Conservation (phyloP, 2,113 vertebrate genomes). For the Zosterops hypoxanthus region DNA sequence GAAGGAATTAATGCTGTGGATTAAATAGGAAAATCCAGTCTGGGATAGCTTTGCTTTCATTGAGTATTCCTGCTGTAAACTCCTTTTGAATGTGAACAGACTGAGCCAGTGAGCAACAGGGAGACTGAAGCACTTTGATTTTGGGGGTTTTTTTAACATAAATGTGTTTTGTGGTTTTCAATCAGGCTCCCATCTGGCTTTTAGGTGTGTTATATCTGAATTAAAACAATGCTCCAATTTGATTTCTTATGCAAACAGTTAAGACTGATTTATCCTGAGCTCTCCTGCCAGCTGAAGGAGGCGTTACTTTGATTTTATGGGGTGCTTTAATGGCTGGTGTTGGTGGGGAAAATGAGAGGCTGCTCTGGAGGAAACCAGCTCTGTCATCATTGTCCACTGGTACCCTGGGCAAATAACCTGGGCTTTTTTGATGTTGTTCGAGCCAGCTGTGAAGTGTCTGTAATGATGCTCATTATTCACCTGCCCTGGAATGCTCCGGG, state of each 20-base stretch:
- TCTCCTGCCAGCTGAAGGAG: background rate
- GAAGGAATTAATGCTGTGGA: background rate
- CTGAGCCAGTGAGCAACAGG: background rate
- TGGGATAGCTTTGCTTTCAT: background rate
- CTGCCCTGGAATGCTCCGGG: slow-evolving; percentile 3
- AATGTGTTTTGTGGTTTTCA: background rate
- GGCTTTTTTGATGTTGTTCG: slow-evolving; percentile 28
- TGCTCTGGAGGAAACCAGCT: background rate
- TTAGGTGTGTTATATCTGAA: background rate
- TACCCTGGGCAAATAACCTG: background rate
- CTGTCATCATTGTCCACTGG: background rate
- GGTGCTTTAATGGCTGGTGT: background rate
- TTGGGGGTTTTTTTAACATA: background rate
- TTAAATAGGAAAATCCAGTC: background rate
- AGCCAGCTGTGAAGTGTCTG: background rate
- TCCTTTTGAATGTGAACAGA: background rate
- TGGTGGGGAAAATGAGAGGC: slow-evolving; percentile 11
- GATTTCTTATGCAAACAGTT: background rate
- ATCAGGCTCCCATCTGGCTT: background rate
- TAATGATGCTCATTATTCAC: slow-evolving; percentile 25
- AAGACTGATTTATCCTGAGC: background rate
- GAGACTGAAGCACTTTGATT: background rate
- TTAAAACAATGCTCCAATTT: background rate
- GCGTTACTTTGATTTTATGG: background rate
- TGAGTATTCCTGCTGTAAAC: background rate